phyloP scores from a whole-genome alignment of 2,113 vertebrate genomes.

The Cryptotis parvus region DNA sequence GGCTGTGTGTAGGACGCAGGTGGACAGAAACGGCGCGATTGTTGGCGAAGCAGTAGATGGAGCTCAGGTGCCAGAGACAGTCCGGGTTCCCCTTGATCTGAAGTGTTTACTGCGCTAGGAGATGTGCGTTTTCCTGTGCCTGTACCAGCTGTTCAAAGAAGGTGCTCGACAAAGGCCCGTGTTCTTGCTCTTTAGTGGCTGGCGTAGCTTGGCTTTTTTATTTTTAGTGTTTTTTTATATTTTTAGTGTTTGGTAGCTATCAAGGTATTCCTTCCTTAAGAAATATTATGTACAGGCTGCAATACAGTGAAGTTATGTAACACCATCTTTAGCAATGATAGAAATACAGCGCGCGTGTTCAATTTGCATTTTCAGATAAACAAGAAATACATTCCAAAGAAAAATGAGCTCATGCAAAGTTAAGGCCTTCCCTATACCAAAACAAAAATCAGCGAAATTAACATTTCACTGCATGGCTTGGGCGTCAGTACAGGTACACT shows the following conservation, averaged over 20 bases:
- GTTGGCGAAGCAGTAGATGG: background rate
- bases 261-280: background rate
- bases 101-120: background rate
- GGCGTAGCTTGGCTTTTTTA: no score
- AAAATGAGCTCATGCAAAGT: background rate
- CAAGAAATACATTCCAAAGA: background rate
- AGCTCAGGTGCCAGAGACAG: background rate
- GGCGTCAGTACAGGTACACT: background rate
- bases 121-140: constrained; percentile 49
- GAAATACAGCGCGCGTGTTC: background rate
- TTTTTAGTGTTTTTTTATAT: no score
- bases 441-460: background rate
- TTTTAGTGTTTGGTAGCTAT: no score
- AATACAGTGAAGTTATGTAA: background rate
- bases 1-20: background rate
- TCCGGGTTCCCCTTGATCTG: background rate
- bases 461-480: background rate
- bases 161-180: background rate
- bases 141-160: constrained; percentile 53
- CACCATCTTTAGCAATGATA: background rate
- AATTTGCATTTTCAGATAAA: constrained; percentile 19
- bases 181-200: background rate
- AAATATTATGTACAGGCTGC: no score
- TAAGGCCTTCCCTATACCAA: background rate
- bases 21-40: background rate